A percentile compares a stretch with the other conserved stretches of the same genome.
These are phyloP conservation scores for Leptinotarsa rubiginosa DNA, from an alignment of 2,888 invertebrate genomes.

Conservation along the genomic window DNA sequence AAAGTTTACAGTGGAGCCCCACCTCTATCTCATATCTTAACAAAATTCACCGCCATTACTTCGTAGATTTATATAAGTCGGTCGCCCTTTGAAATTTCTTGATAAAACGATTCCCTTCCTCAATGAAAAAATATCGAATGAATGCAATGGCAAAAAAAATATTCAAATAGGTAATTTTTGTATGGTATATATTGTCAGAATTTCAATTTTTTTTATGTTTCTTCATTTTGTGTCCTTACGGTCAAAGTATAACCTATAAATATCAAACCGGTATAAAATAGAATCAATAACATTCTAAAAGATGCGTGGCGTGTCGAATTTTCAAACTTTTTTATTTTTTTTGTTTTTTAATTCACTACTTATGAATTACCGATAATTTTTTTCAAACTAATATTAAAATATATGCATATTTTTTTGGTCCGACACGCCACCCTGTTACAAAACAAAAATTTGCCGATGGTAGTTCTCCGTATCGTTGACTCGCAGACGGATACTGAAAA, in stretches of 20 bases:
- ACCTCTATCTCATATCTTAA: no score
- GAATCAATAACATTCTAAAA: constrained; percentile 23
- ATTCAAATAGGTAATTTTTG: background rate
- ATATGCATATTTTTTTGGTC: constrained; percentile 30
- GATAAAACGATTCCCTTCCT: no score
- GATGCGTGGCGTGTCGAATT: constrained; percentile 13
- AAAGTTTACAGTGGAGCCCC: no score
- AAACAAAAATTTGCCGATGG: constrained; percentile 17
- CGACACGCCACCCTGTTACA: constrained; percentile 19
- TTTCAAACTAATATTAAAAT: constrained; percentile 22
- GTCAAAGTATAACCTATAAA: constrained; percentile 15
- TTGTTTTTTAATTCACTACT: constrained; percentile 3
- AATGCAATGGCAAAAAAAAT: constrained; percentile 12
- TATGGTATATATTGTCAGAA: constrained; percentile 15
- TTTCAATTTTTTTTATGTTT: background rate
- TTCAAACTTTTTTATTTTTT: constrained; percentile 25
- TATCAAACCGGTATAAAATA: constrained; percentile 17
- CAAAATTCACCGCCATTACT: no score
- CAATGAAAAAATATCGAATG: background rate
- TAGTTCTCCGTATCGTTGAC: background rate
- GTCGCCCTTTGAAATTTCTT: no score
- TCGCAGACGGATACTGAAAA: background rate
- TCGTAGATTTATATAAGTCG: no score
- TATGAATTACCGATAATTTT: background rate
- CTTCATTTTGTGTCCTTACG: background rate